Conservation (phyloP, 2,113 vertebrate species). For the Pseudorasbora parva region DNA sequence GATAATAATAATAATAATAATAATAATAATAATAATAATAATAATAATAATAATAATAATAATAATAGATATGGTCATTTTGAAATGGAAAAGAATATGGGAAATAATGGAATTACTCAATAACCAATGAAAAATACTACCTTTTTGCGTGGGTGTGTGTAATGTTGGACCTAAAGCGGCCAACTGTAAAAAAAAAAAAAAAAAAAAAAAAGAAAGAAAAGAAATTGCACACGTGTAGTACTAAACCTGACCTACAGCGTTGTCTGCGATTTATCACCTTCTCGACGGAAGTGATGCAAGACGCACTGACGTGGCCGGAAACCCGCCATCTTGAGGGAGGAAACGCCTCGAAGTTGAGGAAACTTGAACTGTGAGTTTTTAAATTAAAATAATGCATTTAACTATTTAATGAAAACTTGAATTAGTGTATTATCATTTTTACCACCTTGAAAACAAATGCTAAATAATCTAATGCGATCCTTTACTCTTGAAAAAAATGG, state of each 20-base stretch:
- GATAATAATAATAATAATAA: no score
- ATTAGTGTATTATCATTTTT: background rate
- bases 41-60: no score
- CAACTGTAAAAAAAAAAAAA: background rate
- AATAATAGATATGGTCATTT: background rate
- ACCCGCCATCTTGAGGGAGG: constrained; percentile 70
- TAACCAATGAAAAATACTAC: background rate
- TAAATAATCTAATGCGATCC: no score
- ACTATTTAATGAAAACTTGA: background rate
- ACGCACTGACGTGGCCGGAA: constrained; percentile 72
- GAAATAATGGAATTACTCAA: background rate
- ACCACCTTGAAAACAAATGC: no score
- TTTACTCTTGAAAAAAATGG: no score
- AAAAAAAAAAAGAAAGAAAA: no score
- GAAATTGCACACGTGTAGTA: background rate
- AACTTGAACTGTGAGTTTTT: constrained; percentile 60
- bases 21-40: no score
- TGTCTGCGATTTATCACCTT: background rate
- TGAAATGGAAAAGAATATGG: background rate
- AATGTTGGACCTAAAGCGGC: background rate
- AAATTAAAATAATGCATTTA: background rate
- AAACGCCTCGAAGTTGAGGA: constrained; percentile 73
- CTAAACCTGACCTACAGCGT: background rate
- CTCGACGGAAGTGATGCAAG: constrained; percentile 53
- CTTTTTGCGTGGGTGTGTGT: background rate